Evolutionary conservation across 1,140 invertebrate genomes (phyloP).

Genomic region (Calephelis nemesis): DNA sequence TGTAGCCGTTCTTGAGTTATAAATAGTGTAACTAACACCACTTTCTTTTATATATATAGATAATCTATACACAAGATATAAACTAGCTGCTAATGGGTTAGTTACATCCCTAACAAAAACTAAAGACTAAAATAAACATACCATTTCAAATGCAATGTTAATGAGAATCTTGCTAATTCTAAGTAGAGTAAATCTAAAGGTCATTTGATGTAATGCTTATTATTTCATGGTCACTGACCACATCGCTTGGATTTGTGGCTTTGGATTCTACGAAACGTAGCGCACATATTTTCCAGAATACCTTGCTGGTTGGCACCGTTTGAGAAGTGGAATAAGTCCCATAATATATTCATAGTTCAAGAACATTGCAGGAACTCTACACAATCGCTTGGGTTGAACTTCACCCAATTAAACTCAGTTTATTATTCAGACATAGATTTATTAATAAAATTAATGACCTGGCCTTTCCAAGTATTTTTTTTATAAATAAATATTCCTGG

Average conservation of each 20-base stretch:
- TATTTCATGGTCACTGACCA: not conserved
- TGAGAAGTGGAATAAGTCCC: not conserved
- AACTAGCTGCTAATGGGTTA: not conserved
- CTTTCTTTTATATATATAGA: too few relatives aligned
- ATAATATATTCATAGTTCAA: not conserved
- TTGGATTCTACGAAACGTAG: not conserved
- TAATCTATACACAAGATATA: not conserved
- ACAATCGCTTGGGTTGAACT: too few relatives aligned
- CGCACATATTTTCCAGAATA: not conserved
- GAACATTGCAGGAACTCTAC: too few relatives aligned
- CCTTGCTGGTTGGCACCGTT: not conserved
- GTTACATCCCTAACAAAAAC: not conserved
- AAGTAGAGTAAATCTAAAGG: not conserved
- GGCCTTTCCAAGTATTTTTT: too few relatives aligned
- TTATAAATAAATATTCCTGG: too few relatives aligned
- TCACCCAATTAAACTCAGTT: too few relatives aligned
- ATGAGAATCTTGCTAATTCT: constrained; percentile 1
- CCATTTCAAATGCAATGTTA: not conserved
- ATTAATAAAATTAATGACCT: too few relatives aligned
- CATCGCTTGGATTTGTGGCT: not conserved
- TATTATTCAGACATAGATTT: too few relatives aligned
- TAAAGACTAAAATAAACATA: not conserved
- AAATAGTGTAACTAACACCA: too few relatives aligned
- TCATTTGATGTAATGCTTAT: not conserved
- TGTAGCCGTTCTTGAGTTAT: too few relatives aligned